Percentiles rank a stretch among this genome's conserved stretches.
Evolutionary conservation across 1,140 invertebrate genomes (phyloP).

Genomic region (Elysia chlorotica): DNA sequence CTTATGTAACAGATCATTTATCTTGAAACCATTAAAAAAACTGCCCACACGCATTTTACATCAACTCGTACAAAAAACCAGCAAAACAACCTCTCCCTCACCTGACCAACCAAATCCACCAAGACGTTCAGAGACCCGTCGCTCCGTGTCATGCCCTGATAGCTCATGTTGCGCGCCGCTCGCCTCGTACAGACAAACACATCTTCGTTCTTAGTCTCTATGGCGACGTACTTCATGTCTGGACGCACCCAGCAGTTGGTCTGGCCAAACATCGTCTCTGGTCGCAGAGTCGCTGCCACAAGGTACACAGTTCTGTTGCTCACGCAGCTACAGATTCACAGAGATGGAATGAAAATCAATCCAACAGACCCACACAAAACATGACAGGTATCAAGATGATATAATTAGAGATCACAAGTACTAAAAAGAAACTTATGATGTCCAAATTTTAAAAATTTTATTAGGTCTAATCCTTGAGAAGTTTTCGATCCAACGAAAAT

Average conservation of each 20-base stretch:
- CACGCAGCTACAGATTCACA: slow-evolving; percentile 20
- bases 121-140: slow-evolving; percentile 81
- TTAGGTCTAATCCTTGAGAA: too few species aligned
- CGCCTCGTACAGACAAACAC: slow-evolving; percentile 87
- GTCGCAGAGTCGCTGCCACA: slow-evolving; percentile 95
- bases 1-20: too few species aligned
- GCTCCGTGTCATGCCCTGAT: slow-evolving; percentile 84
- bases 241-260: slow-evolving; percentile 99
- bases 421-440: too few species aligned
- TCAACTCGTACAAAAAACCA: too few species aligned
- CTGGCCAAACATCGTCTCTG: slow-evolving; percentile 99
- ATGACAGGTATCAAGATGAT: too few species aligned
- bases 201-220: slow-evolving; percentile 71
- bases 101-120: slow-evolving; percentile 74
- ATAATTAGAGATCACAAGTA: too few species aligned
- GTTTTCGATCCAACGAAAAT: too few species aligned
- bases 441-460: too few species aligned
- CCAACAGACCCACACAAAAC: background rate
- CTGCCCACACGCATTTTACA: too few species aligned
- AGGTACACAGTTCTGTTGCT: slow-evolving; percentile 71
- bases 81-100: slow-evolving; percentile 44
- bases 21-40: too few species aligned
- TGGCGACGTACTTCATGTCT: slow-evolving; percentile 91
- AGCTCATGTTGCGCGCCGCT: slow-evolving; percentile 93
- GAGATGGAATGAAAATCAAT: slow-evolving; percentile 24